Evolutionary conservation across 2,888 invertebrate species (phyloP).

Genomic region (Drosophila conformis): DNA sequence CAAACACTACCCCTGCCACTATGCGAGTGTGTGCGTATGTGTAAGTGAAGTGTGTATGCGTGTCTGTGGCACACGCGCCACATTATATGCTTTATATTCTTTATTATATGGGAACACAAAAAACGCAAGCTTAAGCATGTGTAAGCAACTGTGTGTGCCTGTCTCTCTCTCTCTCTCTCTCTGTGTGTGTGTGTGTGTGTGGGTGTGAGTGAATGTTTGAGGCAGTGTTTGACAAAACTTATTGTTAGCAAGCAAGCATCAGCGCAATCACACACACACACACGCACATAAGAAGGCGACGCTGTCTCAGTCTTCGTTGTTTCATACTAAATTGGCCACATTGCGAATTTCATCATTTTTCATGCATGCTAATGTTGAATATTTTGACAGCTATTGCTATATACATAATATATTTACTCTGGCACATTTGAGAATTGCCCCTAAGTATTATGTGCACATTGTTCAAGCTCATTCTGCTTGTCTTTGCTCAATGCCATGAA

Average conservation of each 20-base stretch:
- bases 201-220: slow-evolving; percentile 22
- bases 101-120: slow-evolving; percentile 60
- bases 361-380: slow-evolving; percentile 75
- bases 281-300: slow-evolving; percentile 18
- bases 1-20: slow-evolving; percentile 4
- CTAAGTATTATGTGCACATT: slow-evolving; percentile 40
- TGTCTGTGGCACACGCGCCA: slow-evolving; percentile 73
- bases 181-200: slow-evolving; percentile 5
- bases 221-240: slow-evolving; percentile 54
- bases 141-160: slow-evolving; percentile 34
- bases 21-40: slow-evolving; percentile 7
- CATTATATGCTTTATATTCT: slow-evolving; percentile 69
- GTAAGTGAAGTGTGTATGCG: slow-evolving; percentile 51
- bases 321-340: slow-evolving; percentile 71
- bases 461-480: slow-evolving; percentile 26
- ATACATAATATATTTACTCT: slow-evolving; percentile 1
- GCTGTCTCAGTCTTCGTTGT: slow-evolving; percentile 10
- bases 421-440: slow-evolving; percentile 11
- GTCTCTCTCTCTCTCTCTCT: background rate
- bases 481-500: slow-evolving; percentile 26
- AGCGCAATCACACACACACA: slow-evolving; percentile 13
- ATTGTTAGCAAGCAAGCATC: slow-evolving; percentile 44
- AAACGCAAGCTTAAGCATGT: slow-evolving; percentile 57
- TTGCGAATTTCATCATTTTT: slow-evolving; percentile 74
- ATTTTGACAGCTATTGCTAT: slow-evolving; percentile 67